Percentiles rank a stretch among this genome's conserved stretches.
These are phyloP conservation scores for Corythornis cristatus DNA, from an alignment of 2,113 vertebrate species.

Conservation along the genomic window DNA sequence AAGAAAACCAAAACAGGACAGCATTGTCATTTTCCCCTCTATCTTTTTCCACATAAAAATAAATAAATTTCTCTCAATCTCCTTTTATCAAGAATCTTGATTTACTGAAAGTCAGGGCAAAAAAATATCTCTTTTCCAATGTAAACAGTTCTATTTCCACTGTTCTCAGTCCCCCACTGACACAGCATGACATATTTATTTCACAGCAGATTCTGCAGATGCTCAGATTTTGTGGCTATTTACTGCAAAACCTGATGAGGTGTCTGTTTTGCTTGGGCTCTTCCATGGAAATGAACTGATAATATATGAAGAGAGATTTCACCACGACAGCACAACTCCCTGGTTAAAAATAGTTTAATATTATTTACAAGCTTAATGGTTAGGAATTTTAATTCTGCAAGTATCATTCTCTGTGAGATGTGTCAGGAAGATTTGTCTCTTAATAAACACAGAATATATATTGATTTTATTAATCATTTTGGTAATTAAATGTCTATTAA, in stretches of 20 bases:
- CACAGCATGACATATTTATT: background rate
- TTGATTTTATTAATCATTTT: constrained; percentile 29
- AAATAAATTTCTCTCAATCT: background rate
- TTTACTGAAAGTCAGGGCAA: background rate
- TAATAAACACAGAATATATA: constrained; percentile 26
- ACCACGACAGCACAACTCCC: background rate
- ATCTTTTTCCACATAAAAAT: background rate
- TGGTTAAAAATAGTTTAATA: background rate
- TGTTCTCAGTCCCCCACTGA: background rate
- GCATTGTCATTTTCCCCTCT: background rate
- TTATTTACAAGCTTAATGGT: background rate
- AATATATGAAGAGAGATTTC: background rate
- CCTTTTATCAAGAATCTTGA: background rate
- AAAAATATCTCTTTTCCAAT: background rate
- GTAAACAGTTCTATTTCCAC: background rate
- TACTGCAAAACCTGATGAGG: background rate
- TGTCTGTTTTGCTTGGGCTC: background rate
- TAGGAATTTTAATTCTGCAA: constrained; percentile 9
- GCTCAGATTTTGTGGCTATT: background rate
- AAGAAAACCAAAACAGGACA: no score
- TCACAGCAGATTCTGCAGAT: background rate
- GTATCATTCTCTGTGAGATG: background rate
- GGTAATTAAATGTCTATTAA: constrained; percentile 43
- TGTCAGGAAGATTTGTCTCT: constrained; percentile 12
- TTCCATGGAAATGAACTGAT: background rate